These are phyloP conservation scores for Anticlea derivata DNA, from an alignment of 2,888 invertebrate species.

Conservation along the genomic window DNA sequence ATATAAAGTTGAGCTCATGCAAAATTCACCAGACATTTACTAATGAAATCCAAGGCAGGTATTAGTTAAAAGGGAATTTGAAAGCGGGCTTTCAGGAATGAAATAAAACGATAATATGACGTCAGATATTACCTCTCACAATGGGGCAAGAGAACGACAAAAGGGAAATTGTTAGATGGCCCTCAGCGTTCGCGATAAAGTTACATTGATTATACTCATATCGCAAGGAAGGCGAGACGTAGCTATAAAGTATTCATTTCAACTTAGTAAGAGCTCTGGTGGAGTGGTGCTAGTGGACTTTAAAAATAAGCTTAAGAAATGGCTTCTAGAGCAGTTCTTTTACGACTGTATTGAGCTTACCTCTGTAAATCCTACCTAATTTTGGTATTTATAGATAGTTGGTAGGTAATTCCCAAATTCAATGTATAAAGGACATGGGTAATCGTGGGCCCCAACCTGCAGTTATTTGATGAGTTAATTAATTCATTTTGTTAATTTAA, in stretches of 20 bases:
- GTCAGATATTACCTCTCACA: constrained; percentile 67
- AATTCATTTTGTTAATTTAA: too few relatives aligned
- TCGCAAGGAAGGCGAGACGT: constrained; percentile 20
- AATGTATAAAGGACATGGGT: too few relatives aligned
- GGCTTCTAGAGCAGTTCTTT: too few relatives aligned
- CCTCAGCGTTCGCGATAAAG: constrained; percentile 62
- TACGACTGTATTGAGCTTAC: too few relatives aligned
- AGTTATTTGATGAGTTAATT: too few relatives aligned
- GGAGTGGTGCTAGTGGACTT: too few relatives aligned
- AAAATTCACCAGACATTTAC: constrained; percentile 45
- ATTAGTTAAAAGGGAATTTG: constrained; percentile 67
- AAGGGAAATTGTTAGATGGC: constrained; percentile 65
- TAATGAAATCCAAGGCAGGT: constrained; percentile 60
- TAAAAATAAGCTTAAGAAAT: too few relatives aligned
- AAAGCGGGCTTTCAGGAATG: constrained; percentile 63
- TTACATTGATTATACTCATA: constrained; percentile 57
- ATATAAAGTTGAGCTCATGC: constrained; percentile 29
- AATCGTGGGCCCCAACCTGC: too few relatives aligned
- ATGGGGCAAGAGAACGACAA: constrained; percentile 62
- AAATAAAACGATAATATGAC: constrained; percentile 77
- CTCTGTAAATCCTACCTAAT: too few relatives aligned
- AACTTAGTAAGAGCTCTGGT: too few relatives aligned
- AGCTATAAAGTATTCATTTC: constrained; percentile 26
- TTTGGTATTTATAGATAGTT: too few relatives aligned
- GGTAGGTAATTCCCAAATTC: too few relatives aligned